Percentiles rank a stretch among this genome's conserved stretches.
Evolutionary conservation across 2,888 invertebrate species (phyloP).

Genomic region (Nephrotoma guestfalica): DNA sequence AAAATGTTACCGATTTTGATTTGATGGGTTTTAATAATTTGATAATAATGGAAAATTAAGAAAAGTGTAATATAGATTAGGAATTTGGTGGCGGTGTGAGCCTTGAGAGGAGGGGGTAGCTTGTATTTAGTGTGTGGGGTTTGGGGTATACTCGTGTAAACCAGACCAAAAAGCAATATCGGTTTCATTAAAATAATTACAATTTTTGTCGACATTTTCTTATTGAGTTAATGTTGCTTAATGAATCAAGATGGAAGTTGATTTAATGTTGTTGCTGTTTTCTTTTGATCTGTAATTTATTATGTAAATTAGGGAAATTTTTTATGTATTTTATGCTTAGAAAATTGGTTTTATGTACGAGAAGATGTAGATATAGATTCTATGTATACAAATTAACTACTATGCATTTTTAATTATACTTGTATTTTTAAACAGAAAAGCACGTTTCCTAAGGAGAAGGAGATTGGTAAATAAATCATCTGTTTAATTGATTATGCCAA

Average conservation of each 20-base stretch:
- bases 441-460: background rate
- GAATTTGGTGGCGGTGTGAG: background rate
- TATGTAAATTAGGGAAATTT: background rate
- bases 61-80: background rate
- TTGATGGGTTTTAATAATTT: background rate
- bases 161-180: background rate
- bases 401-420: background rate
- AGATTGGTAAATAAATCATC: background rate
- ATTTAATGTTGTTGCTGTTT: background rate
- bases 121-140: background rate
- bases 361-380: background rate
- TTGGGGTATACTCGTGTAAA: background rate
- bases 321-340: background rate
- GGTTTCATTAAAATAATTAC: background rate
- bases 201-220: background rate
- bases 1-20: background rate
- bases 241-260: background rate
- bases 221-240: background rate
- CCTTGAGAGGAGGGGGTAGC: background rate
- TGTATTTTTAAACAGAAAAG: background rate
- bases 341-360: background rate
- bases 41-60: background rate
- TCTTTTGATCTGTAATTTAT: background rate
- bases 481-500: background rate
- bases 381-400: background rate